A percentile compares a stretch with the other conserved stretches of the same genome.
phyloP scores from a whole-genome alignment of 2,113 vertebrate genomes.

The Sceloporus undulatus region DNA sequence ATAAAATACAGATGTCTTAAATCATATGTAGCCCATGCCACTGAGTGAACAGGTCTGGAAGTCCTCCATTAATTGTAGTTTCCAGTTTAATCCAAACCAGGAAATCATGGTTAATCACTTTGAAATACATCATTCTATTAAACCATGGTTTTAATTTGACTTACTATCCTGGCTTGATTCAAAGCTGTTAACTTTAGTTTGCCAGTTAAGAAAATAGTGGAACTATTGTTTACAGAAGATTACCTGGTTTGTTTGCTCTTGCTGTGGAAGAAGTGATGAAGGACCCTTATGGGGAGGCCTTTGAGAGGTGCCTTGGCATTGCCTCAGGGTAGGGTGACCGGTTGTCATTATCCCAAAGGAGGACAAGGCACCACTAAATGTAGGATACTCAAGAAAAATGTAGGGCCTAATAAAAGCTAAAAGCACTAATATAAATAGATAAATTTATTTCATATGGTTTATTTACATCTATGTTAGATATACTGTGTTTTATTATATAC shows the following conservation, averaged over 20 bases:
- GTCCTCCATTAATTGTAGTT: neutral
- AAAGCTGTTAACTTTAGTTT: neutral
- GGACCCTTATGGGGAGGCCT: neutral
- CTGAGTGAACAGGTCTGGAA: neutral
- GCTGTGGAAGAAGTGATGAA: neutral
- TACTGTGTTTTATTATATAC: too few species aligned
- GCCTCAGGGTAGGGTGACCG: too few species aligned
- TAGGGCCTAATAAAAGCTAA: too few species aligned
- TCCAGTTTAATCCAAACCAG: neutral
- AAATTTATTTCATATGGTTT: too few species aligned
- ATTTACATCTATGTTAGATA: too few species aligned
- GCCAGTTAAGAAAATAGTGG: neutral
- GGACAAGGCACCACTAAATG: too few species aligned
- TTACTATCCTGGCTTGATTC: neutral
- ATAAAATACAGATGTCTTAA: neutral
- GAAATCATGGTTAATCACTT: neutral
- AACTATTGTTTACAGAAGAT: neutral
- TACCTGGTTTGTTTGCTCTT: neutral
- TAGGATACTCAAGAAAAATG: too few species aligned
- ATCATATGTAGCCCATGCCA: neutral
- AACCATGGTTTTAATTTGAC: conserved; percentile 1
- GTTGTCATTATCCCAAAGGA: too few species aligned
- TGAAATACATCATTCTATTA: neutral
- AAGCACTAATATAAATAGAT: too few species aligned
- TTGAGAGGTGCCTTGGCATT: too few species aligned